Percentiles rank a stretch among this genome's conserved stretches.
Conservation (phyloP, 2,113 vertebrate species). For the Trochalopteron elliotii region DNA sequence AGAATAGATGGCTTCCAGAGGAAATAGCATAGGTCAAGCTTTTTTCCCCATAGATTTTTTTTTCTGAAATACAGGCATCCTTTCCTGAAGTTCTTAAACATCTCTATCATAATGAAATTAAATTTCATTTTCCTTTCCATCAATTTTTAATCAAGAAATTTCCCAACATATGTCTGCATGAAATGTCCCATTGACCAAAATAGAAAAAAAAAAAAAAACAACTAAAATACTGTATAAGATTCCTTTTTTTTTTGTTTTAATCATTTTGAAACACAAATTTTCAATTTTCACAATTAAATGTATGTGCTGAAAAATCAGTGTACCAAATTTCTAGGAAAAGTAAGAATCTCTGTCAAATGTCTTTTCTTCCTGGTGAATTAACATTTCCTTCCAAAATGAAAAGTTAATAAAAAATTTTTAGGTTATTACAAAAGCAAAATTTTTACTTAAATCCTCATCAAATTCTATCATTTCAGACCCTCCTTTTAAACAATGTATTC, state of each 20-base stretch:
- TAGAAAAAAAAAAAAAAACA: not conserved
- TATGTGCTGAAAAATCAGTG: not conserved
- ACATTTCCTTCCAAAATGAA: not conserved
- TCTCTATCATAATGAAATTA: not conserved
- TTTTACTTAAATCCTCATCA: not conserved
- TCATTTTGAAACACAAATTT: not conserved
- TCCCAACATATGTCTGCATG: not conserved
- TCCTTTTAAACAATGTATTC: not conserved
- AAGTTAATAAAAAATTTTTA: not conserved
- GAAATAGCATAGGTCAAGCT: not conserved
- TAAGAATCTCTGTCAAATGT: not conserved
- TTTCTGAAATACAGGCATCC: not conserved
- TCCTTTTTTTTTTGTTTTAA: not conserved
- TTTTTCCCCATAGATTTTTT: not conserved
- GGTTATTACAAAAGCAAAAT: not conserved
- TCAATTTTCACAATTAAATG: not conserved
- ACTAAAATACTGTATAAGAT: not conserved
- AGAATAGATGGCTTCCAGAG: not conserved
- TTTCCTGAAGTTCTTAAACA: not conserved
- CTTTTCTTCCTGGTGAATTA: not conserved
- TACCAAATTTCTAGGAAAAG: not conserved
- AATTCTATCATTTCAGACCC: not conserved
- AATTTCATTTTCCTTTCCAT: not conserved
- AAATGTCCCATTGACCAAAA: not conserved
- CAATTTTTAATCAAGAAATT: not conserved